Evolutionary conservation across 1,140 invertebrate species (phyloP), one percentile per base, ranked within the genome.

Genomic region (Radopholus similis): DNA sequence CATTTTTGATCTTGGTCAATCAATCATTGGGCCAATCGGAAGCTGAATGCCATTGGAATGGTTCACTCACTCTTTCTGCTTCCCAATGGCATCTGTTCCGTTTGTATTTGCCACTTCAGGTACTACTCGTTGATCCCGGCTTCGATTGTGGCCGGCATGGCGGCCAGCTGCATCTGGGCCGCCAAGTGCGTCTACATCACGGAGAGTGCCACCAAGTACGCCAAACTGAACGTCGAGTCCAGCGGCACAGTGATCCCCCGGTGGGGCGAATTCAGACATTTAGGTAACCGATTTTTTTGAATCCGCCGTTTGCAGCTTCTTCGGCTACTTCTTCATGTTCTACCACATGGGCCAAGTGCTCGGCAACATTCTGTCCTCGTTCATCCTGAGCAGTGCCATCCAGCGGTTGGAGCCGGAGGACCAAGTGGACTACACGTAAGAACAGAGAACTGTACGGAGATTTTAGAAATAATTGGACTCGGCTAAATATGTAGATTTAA

Each of bases 311-410:
- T 62, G 18, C 18, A 62, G 91, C 73, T 81, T 96, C 87, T 97
- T 97, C 84, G 94, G 94, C 26, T 91, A 95, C 86, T 97, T 97
- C 88, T 97, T 97, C 86, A 88, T 96, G 68, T 89, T 93, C 64
- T 96, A 94, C 88, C 94, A 97, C 81, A 91, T 90, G 0, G 90
- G 93, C 63, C 91, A 93, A 83, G 88, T 95, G 8, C 91, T 91
- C 91, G 93, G 93, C 79, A 96, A 96, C 85, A 87, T 96, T 35
- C 91, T 96, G 74, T 95, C 93, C n/a, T 95, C 92, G 56, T 85
- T 91, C 73, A 90, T 86, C 4, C 90, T 92, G 83, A 88, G 87
- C 83, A 44, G 65, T 23, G 63, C 71, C 34, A 64, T 77, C 11
- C 28, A 54, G 23, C 37, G 21, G 23, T 18, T 63, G 35, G 38